phyloP scores from a whole-genome alignment of 2,888 invertebrate species.

The Mythimna lalbum region DNA sequence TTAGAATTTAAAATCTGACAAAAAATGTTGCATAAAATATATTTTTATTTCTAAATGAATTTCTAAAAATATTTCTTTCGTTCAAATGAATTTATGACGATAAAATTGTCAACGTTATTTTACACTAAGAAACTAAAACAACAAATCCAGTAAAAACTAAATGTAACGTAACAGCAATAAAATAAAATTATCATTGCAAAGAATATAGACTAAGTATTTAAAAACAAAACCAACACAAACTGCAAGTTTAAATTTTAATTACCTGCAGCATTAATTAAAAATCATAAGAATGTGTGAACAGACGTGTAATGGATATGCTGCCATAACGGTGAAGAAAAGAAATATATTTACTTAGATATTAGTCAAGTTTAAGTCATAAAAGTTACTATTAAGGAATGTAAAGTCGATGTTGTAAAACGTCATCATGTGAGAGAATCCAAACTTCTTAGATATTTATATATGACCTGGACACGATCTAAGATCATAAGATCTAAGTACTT shows the following conservation, averaged over 20 bases:
- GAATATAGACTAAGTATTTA: conserved; percentile 11
- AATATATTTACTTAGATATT: not conserved
- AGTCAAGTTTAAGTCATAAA: conserved; percentile 19
- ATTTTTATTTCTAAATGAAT: no score
- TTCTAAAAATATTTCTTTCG: no score
- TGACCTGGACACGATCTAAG: no score
- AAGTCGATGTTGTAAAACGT: not conserved
- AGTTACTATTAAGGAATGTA: not conserved
- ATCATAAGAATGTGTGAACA: conserved; percentile 27
- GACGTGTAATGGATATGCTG: conserved; percentile 15
- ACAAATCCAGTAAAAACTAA: not conserved
- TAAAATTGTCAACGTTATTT: not conserved
- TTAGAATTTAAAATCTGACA: not conserved
- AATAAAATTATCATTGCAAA: conserved; percentile 3
- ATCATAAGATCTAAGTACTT: no score
- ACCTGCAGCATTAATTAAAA: conserved; percentile 12
- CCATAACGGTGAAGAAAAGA: conserved; percentile 4
- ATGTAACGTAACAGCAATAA: not conserved
- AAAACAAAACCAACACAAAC: not conserved
- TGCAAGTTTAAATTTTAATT: not conserved
- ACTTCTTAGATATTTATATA: conserved; percentile 3
- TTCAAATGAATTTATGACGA: not conserved
- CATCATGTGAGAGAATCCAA: not conserved
- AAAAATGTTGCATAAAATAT: no score
- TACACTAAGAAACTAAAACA: not conserved